Percentiles rank a stretch among this genome's conserved stretches.
Conservation (phyloP, 2,888 invertebrate species). For the Sympetrum striolatum region DNA sequence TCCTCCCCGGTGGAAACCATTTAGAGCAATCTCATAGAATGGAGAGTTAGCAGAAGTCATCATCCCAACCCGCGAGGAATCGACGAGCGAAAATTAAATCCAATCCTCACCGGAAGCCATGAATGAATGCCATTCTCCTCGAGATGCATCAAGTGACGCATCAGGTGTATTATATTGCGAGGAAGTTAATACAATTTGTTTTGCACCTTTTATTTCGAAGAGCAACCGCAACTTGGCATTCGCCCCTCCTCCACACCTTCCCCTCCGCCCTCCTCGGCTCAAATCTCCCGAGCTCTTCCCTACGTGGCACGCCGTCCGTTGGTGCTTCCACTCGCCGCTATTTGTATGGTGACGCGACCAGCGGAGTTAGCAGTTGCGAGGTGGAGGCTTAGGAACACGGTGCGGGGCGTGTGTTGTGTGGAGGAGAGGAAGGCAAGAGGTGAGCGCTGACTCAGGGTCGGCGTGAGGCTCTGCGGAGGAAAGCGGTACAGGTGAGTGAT, state of each 20-base stretch:
- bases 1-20: too few relatives aligned
- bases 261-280: neutral
- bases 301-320: neutral
- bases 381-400: neutral
- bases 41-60: too few relatives aligned
- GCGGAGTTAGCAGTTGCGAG: neutral
- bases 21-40: too few relatives aligned
- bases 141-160: too few relatives aligned
- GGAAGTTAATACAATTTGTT: too few relatives aligned
- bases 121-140: too few relatives aligned
- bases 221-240: neutral
- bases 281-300: neutral
- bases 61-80: too few relatives aligned
- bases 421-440: neutral
- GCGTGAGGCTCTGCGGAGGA: neutral
- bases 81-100: too few relatives aligned
- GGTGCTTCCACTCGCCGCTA: neutral
- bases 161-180: too few relatives aligned
- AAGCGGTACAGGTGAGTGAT: neutral
- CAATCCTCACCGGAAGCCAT: too few relatives aligned
- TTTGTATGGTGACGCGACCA: neutral
- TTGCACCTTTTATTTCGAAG: neutral
- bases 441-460: neutral
- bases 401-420: neutral
- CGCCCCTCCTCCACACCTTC: neutral